Base-by-base conservation (phyloP, 2,113 vertebrate species). In the Mugil cephalus region DNA sequence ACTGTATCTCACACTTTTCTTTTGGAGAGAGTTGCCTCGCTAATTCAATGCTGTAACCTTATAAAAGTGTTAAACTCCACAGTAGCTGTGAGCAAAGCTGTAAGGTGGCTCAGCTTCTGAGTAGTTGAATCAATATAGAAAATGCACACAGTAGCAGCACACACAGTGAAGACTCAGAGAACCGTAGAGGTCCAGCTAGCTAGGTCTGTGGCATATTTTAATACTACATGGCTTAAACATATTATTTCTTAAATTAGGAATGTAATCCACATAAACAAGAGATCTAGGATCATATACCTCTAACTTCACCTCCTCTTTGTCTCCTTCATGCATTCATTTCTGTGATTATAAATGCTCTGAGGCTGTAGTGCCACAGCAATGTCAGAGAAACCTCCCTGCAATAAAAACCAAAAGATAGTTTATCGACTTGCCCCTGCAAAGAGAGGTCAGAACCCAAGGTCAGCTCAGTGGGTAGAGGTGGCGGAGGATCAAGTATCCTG, bases 391-490 rank as follows among this genome's bases (percentile, higher is more conserved):
- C 13, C n/a, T 30, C 30, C 30, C n/a, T 9, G 35, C 14, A 30
- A 35, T 21, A 39, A 55, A 35, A 59, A 59, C 24, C 6, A 34
- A 52, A 50, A 38, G 10, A 40, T 36, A 46, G 36, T 55, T 17
- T 66, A 73, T 62, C 46, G 54, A 71, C 24, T 13, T 40, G 19
- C 13, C 15, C 11, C 48, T 46, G 38, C 24, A 50, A 15, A 42
- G 10, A 59, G 4, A 68, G 58, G 56, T 82, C 67, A 55, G 36
- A 65, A 35, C 40, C 43, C 39, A 40, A 51, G 58, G 56, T 75
- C 56, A 61, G 47, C 19, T 62, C 35, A 48, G 21, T 35, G 48
- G 34, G 15, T 35, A 11, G 38, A 46, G 67, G 38, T 62, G 13
- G 14, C 17, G 35, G 11, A 59, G 70, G 24, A 79, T 71, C 35